Percentiles rank a stretch among this genome's conserved stretches.
Evolutionary conservation across 1,140 invertebrate genomes (phyloP).

Genomic region (Drosophila santomea): DNA sequence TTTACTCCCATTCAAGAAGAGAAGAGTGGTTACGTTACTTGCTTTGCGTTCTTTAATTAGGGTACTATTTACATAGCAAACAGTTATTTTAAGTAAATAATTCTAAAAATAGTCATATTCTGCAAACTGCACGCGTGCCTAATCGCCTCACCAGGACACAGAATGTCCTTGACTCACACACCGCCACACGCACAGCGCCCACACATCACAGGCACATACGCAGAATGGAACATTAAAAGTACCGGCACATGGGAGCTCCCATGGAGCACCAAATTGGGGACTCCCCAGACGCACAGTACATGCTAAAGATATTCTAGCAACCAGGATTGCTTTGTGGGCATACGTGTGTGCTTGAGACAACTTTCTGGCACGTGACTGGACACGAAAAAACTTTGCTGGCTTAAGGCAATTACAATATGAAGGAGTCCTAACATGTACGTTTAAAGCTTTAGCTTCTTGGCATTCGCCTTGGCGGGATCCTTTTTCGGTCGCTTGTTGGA

Average conservation of each 20-base stretch:
- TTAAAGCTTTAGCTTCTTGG: constrained; percentile 76
- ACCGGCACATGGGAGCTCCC: constrained; percentile 56
- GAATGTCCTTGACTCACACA: constrained; percentile 54
- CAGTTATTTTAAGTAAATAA: constrained; percentile 57
- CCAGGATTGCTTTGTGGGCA: constrained; percentile 9
- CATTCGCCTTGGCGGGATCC: constrained; percentile 54
- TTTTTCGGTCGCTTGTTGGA: constrained; percentile 59
- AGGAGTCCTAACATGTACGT: constrained; percentile 39
- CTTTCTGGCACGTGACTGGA: constrained; percentile 66
- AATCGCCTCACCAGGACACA: constrained; percentile 35
- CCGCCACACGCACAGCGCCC: constrained; percentile 23
- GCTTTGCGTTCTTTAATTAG: constrained; percentile 7
- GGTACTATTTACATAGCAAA: constrained; percentile 37
- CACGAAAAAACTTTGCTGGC: constrained; percentile 17
- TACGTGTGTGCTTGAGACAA: constrained; percentile 15
- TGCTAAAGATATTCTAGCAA: constrained; percentile 17
- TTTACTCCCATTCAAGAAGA: neutral
- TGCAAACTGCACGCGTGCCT: constrained; percentile 54
- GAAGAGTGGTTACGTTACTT: neutral
- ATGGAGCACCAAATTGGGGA: constrained; percentile 57
- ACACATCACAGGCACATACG: constrained; percentile 10
- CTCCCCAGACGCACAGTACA: neutral
- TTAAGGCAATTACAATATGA: constrained; percentile 56
- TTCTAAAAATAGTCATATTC: constrained; percentile 63
- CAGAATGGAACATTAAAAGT: constrained; percentile 15